phyloP scores from a whole-genome alignment of 2,797 vertebrate genomes.

The Anguilla marmorata region DNA sequence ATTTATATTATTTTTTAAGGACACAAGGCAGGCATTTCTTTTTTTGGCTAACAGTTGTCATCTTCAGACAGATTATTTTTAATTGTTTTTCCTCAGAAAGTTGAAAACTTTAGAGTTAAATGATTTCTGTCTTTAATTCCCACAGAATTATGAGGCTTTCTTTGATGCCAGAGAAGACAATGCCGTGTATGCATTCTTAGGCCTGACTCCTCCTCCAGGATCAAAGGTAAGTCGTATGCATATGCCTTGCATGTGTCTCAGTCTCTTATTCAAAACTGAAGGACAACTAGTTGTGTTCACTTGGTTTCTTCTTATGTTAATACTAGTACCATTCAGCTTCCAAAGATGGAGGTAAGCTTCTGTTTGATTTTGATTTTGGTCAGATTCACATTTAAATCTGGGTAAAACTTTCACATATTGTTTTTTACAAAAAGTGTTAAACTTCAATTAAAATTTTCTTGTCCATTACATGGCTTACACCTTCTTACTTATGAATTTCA shows the following conservation, averaged over 20 bases:
- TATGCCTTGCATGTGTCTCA: not conserved
- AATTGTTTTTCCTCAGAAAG: not conserved
- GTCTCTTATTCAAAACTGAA: not conserved
- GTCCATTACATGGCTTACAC: not conserved
- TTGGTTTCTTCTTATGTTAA: not conserved
- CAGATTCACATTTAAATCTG: not conserved
- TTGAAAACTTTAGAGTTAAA: not conserved
- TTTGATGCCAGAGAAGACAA: conserved; percentile 96
- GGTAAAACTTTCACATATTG: not conserved
- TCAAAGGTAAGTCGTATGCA: conserved; percentile 81
- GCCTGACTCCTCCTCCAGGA: conserved; percentile 91
- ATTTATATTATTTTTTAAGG: not conserved
- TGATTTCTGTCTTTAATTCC: conserved; percentile 15
- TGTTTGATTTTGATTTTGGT: not conserved
- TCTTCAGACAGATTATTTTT: not conserved
- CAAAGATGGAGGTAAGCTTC: not conserved
- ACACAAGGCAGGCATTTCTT: not conserved
- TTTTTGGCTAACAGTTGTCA: not conserved
- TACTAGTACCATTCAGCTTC: not conserved
- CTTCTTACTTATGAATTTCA: not conserved
- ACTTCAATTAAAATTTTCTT: not conserved
- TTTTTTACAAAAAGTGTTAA: not conserved
- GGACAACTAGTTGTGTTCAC: not conserved
- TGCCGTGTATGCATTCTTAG: conserved; percentile 89
- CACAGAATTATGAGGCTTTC: conserved; percentile 91